Evolutionary conservation across 2,888 invertebrate species (phyloP), one percentile per base, ranked within the genome.

Genomic region (Disparrhopalites patrizii): DNA sequence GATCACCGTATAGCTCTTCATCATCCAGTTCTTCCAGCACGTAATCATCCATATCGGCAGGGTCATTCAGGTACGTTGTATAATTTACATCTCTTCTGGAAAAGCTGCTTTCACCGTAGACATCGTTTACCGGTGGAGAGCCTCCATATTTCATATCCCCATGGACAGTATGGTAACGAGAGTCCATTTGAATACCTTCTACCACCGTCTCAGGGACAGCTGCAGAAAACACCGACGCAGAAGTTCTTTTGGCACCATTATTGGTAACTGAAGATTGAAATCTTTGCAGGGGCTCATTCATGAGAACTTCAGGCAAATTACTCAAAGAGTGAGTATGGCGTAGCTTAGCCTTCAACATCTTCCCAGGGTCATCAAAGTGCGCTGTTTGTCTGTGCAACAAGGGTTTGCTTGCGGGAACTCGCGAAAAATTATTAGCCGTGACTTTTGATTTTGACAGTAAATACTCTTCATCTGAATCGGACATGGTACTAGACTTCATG

Each of bases 311-410:
- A 1, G 70, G 70, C 3, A 73, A 50, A 63, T 73, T 73, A 20
- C 65, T 68, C 4, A 73, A 51, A 1, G 71, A 71, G 33, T 73
- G 73, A 1, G 69, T 69, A 36, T 74, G 71, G 27, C 74, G 74
- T 61, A 75, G 47, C 33, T 73, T 73, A 4, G 75, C 72, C 52
- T 72, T 70, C 0, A 75, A 63, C 2, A 75, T 54, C 13, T 66
- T 61, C 33, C 73, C 69, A 0, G 75, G 75, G 36, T 75, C 73
- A 60, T 75, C 74, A 62, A 52, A 36, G 23, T 52, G 25, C n/a
- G 38, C 27, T 18, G 54, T 40, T 10, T 67, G 31, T 5, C 43
- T 27, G 47, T 30, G n/a, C 15, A 27, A 8, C 13, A 40, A 10
- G 15, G 28, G 30, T 30, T 38, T 58, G n/a, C 47, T 60, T 3